Evolutionary conservation across 1,140 invertebrate species (phyloP).

Genomic region (Euglossa dilemma): DNA sequence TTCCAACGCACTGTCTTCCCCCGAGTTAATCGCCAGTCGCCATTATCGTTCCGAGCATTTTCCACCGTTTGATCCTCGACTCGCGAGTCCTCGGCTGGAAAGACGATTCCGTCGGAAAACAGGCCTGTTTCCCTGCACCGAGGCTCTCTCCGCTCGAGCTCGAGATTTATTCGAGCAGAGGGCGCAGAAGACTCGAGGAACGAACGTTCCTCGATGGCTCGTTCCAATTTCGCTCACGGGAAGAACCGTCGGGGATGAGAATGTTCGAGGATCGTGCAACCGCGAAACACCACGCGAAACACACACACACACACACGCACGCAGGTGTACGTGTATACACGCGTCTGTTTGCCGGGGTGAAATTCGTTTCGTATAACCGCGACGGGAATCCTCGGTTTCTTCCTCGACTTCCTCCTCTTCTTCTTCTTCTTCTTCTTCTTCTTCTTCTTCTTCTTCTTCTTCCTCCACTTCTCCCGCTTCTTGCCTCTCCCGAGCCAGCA

Average conservation of each 20-base stretch:
- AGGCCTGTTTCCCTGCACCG: not conserved
- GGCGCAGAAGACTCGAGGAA: not conserved
- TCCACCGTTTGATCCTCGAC: not conserved
- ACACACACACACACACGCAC: not conserved
- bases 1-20: not conserved
- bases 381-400: not conserved
- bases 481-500: constrained; percentile 33
- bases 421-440: not conserved
- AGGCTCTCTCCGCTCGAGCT: not conserved
- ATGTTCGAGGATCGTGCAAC: constrained; percentile 1
- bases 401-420: not conserved
- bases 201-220: not conserved
- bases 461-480: too few species aligned
- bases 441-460: not conserved
- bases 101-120: not conserved
- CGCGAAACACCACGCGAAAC: constrained; percentile 1
- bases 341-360: not conserved
- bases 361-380: not conserved
- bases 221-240: constrained; percentile 10
- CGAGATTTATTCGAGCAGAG: too few species aligned
- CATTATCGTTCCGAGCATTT: not conserved
- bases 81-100: too few species aligned
- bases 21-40: constrained; percentile 6
- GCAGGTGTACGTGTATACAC: too few species aligned
- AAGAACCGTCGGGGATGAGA: not conserved